A percentile compares a stretch with the other conserved stretches of the same genome.
Evolutionary conservation across 2,797 vertebrate genomes (phyloP).

Genomic region (Apogon hyalosoma): DNA sequence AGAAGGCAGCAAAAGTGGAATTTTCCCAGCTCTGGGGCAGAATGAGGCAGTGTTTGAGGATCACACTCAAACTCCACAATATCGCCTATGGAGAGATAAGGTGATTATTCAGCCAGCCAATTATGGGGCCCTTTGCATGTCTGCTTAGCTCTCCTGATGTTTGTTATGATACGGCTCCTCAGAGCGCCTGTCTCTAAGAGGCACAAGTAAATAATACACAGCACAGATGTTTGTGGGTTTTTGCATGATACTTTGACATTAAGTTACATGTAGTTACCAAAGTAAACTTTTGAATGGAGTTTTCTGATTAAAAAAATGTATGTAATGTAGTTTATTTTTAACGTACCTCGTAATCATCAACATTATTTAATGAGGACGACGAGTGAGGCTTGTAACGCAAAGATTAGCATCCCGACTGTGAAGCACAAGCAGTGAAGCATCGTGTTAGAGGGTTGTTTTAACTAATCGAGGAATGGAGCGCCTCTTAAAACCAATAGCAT

Average conservation of each 20-base stretch:
- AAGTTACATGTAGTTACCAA: background rate
- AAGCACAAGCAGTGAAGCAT: too few species aligned
- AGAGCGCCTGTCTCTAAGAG: slow-evolving; percentile 41
- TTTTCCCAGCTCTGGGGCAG: slow-evolving; percentile 69
- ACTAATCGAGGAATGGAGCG: too few species aligned
- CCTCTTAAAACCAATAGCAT: too few species aligned
- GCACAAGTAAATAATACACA: slow-evolving; percentile 35
- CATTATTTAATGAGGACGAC: too few species aligned
- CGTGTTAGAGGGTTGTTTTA: too few species aligned
- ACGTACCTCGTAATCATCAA: too few species aligned
- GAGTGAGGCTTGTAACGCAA: too few species aligned
- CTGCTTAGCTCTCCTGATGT: slow-evolving; percentile 39
- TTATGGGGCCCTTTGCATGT: slow-evolving; percentile 72
- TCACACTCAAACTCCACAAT: slow-evolving; percentile 60
- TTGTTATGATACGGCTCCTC: slow-evolving; percentile 52
- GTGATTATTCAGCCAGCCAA: slow-evolving; percentile 82
- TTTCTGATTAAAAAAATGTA: too few species aligned
- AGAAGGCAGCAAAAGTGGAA: slow-evolving; percentile 70
- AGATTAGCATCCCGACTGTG: too few species aligned
- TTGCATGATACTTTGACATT: slow-evolving; percentile 30
- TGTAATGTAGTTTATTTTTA: too few species aligned
- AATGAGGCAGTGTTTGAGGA: slow-evolving; percentile 68
- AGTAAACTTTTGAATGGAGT: slow-evolving; percentile 2
- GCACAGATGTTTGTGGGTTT: slow-evolving; percentile 42
- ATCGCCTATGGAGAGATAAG: slow-evolving; percentile 64